Evolutionary conservation across 1,140 invertebrate genomes (phyloP).

Genomic region (Bombus cullumanus): DNA sequence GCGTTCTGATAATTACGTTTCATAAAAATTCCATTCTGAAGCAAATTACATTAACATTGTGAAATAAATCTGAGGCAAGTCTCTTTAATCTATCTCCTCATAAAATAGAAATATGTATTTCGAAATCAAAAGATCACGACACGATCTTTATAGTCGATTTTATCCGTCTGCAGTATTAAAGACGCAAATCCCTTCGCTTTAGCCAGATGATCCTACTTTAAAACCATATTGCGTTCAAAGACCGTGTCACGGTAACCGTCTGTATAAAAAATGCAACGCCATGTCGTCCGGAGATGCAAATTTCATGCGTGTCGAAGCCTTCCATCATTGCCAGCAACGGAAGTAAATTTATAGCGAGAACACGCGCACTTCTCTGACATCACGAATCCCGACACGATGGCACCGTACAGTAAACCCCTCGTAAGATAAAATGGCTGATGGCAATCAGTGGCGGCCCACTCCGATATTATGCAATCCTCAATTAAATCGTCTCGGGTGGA

Average conservation of each 20-base stretch:
- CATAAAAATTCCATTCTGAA: no score
- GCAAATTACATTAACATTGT: no score
- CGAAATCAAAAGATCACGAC: background rate
- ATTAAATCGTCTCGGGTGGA: slow-evolving; percentile 71
- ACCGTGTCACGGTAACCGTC: background rate
- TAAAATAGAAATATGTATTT: no score
- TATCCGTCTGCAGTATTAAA: background rate
- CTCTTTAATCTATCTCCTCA: no score
- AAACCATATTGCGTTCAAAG: background rate
- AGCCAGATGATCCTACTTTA: background rate
- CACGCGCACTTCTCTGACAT: background rate
- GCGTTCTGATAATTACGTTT: no score
- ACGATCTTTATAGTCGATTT: background rate
- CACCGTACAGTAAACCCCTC: slow-evolving; percentile 56
- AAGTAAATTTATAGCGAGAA: background rate
- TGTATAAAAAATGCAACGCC: background rate
- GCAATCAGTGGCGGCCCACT: slow-evolving; percentile 65
- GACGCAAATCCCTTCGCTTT: background rate
- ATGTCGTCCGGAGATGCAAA: background rate
- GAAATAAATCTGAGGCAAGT: no score
- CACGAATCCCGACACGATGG: slow-evolving; percentile 43
- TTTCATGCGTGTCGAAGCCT: background rate
- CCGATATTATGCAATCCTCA: slow-evolving; percentile 69
- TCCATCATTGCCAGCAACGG: background rate
- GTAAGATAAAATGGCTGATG: slow-evolving; percentile 27